A percentile compares a stretch with the other conserved stretches of the same genome.
Evolutionary conservation across 2,113 vertebrate genomes (phyloP).

Genomic region (Spheniscus mendiculus): DNA sequence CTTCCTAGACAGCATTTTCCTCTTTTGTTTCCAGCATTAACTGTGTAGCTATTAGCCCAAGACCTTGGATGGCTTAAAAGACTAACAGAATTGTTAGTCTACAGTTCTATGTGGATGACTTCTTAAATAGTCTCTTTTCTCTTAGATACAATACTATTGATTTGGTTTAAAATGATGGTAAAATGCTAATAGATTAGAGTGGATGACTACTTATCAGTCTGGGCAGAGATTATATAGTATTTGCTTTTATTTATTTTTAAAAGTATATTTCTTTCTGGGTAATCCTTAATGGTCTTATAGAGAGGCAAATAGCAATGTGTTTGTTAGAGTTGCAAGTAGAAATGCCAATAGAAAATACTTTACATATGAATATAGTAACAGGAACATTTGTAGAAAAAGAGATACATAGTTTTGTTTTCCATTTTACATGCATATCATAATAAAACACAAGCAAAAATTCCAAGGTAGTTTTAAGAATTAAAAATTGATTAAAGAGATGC

Average conservation of each 20-base stretch:
- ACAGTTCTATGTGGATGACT: not conserved
- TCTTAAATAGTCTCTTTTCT: not conserved
- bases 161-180: not conserved
- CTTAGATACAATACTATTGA: not conserved
- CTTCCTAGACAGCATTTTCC: not conserved
- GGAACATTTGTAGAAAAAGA: not conserved
- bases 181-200: not conserved
- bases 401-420: not conserved
- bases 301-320: not conserved
- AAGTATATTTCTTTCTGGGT: not conserved
- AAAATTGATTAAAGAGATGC: not conserved
- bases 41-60: not conserved
- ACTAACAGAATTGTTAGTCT: not conserved
- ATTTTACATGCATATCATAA: not conserved
- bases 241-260: not conserved
- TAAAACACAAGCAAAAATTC: not conserved
- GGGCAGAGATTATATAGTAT: not conserved
- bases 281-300: not conserved
- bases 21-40: not conserved
- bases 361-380: not conserved
- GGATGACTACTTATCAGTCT: not conserved
- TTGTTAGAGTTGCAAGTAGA: not conserved
- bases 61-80: not conserved
- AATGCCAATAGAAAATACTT: not conserved
- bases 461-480: not conserved